phyloP scores from a whole-genome alignment of 2,797 vertebrate species.

The Spinus olivaceus region DNA sequence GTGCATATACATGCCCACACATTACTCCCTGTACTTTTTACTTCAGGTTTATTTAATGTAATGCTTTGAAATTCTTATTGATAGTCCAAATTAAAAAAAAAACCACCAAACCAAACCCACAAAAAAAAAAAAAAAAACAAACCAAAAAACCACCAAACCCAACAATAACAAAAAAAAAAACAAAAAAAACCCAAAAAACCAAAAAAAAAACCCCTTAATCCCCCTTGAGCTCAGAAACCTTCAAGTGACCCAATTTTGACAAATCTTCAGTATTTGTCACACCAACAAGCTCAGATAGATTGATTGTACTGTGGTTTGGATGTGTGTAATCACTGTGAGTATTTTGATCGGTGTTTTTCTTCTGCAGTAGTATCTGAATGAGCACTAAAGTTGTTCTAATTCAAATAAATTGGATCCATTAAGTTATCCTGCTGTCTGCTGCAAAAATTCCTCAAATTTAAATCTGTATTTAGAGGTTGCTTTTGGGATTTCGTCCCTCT shows the following conservation, averaged over 20 bases:
- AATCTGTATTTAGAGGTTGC: background rate
- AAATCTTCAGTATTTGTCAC: background rate
- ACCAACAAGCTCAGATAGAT: background rate
- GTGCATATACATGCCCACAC: background rate
- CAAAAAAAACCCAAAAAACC: too few species aligned
- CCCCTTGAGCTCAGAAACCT: background rate
- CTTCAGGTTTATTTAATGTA: background rate
- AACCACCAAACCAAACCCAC: background rate
- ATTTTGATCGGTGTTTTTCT: background rate
- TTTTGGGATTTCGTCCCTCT: background rate
- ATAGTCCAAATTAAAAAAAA: background rate
- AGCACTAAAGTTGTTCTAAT: background rate
- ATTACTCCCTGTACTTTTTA: background rate
- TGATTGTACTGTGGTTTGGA: background rate
- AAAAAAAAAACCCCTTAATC: too few species aligned
- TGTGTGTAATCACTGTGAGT: background rate
- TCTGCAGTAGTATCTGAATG: background rate
- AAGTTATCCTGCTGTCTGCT: background rate
- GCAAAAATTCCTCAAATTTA: background rate
- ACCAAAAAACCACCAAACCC: too few species aligned
- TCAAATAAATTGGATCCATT: background rate
- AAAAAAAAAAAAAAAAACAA: too few species aligned
- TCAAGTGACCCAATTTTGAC: background rate
- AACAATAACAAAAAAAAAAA: too few species aligned
- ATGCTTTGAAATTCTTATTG: background rate